A percentile compares a stretch with the other conserved stretches of the same genome.
phyloP scores from a whole-genome alignment of 2,113 vertebrate genomes.

The Bettongia penicillata region DNA sequence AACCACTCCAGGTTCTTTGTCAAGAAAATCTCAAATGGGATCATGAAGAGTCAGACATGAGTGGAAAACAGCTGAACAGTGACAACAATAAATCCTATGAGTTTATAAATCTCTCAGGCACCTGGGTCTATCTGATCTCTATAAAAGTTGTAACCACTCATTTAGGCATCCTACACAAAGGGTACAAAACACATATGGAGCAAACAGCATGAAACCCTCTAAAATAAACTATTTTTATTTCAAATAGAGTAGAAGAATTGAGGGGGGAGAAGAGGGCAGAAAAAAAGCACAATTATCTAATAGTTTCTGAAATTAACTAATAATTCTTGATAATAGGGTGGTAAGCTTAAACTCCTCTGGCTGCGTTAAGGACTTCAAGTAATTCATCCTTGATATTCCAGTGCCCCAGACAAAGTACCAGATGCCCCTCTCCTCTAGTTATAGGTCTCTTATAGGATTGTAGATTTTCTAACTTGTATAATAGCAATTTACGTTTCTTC shows the following conservation, averaged over 20 bases:
- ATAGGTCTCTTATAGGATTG: background rate
- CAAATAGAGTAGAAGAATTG: background rate
- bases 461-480: background rate
- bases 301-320: background rate
- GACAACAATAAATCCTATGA: no score
- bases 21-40: no score
- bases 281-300: background rate
- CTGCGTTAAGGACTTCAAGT: background rate
- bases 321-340: background rate
- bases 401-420: background rate
- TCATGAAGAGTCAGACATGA: no score
- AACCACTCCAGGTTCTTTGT: no score
- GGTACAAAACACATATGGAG: background rate
- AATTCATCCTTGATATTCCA: background rate
- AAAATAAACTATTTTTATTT: background rate
- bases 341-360: background rate
- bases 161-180: background rate
- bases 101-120: background rate
- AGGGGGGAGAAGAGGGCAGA: background rate
- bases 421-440: background rate
- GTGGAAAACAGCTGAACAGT: no score
- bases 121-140: background rate
- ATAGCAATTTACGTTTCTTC: background rate
- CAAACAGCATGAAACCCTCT: background rate
- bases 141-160: background rate